These are phyloP conservation scores for Epicauta chinensis DNA, from an alignment of 1,140 invertebrate species.

Conservation along the genomic window DNA sequence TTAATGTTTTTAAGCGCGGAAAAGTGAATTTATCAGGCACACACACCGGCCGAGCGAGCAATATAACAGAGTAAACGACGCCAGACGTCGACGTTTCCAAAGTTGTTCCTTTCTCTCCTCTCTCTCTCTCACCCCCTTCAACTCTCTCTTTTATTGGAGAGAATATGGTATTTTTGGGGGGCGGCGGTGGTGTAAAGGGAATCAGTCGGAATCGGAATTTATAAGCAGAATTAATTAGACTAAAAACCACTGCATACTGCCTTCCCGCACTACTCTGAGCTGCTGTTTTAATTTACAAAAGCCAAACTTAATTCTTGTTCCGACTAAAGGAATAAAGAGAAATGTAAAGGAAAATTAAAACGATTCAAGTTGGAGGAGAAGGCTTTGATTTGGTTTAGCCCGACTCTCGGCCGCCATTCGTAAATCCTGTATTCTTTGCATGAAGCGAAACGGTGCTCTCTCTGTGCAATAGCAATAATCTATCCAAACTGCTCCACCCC, in stretches of 20 bases:
- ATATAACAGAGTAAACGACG: constrained; percentile 27
- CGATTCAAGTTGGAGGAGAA: constrained; percentile 39
- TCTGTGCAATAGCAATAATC: too few species aligned
- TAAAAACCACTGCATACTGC: constrained; percentile 44
- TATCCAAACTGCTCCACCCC: too few species aligned
- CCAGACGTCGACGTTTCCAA: constrained; percentile 3
- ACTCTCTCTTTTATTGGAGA: neutral
- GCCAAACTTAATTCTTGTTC: constrained; percentile 49
- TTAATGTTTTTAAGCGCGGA: constrained; percentile 44
- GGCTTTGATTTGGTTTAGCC: constrained; percentile 44
- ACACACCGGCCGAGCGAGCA: constrained; percentile 41
- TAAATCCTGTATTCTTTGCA: constrained; percentile 31
- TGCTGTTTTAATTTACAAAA: constrained; percentile 49
- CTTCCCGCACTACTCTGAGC: constrained; percentile 34
- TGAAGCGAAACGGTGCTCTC: too few species aligned
- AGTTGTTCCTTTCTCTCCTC: constrained; percentile 16
- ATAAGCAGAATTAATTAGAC: constrained; percentile 49
- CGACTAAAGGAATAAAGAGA: constrained; percentile 46
- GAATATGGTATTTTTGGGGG: neutral
- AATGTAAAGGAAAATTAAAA: constrained; percentile 48
- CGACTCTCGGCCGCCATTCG: constrained; percentile 30
- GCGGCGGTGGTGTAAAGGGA: constrained; percentile 8
- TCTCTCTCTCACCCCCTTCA: constrained; percentile 5
- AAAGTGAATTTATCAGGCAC: constrained; percentile 45
- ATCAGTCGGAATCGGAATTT: constrained; percentile 43